Evolutionary conservation across 2,888 invertebrate genomes (phyloP).

Genomic region (Idaea aversata): DNA sequence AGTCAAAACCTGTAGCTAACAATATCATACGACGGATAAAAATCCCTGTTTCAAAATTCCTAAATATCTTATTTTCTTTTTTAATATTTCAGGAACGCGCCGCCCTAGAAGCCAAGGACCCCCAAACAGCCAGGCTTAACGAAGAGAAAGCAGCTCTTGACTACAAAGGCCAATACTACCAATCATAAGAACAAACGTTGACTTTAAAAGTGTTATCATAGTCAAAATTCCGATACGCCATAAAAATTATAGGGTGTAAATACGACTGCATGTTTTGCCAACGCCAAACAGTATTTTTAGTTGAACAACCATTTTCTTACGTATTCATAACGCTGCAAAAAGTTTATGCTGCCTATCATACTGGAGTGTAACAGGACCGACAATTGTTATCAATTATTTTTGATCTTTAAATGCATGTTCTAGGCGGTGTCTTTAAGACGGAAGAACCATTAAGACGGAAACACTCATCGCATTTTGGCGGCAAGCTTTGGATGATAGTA

Average conservation of each 20-base stretch:
- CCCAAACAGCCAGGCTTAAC: slow-evolving; percentile 66
- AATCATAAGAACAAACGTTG: slow-evolving; percentile 49
- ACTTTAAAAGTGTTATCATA: slow-evolving; percentile 20
- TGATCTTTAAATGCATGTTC: too few species aligned
- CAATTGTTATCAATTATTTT: too few species aligned
- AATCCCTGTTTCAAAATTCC: not conserved
- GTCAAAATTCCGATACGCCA: slow-evolving; percentile 12
- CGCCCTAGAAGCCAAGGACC: slow-evolving; percentile 78
- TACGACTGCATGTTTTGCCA: slow-evolving; percentile 22
- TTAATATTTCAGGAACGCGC: slow-evolving; percentile 77
- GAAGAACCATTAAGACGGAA: too few species aligned
- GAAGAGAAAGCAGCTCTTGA: slow-evolving; percentile 76
- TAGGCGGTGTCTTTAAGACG: too few species aligned
- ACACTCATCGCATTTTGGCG: too few species aligned
- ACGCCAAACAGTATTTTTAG: slow-evolving; percentile 16
- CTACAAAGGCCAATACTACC: slow-evolving; percentile 83
- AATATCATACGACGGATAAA: too few species aligned
- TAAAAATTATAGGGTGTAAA: slow-evolving; percentile 12
- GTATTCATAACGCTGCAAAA: not conserved
- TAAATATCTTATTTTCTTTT: not conserved
- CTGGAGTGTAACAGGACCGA: too few species aligned
- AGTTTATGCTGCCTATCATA: not conserved
- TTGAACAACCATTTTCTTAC: not conserved
- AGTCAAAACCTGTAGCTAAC: too few species aligned
- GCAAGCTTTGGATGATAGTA: too few species aligned